Evolutionary conservation across 2,888 invertebrate species (phyloP).

Genomic region (Chrysodeixis includens): DNA sequence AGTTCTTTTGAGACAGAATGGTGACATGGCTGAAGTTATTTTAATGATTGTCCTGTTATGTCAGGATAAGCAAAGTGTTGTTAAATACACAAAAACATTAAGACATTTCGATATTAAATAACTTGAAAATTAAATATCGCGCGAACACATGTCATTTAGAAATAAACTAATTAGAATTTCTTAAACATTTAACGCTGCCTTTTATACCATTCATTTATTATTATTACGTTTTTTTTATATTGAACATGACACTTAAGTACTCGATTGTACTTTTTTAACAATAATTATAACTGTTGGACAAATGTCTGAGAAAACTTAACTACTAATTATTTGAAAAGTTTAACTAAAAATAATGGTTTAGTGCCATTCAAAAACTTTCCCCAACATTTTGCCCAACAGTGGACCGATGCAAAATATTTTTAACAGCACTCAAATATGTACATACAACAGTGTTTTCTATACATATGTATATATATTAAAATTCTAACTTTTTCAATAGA

Average conservation of each 20-base stretch:
- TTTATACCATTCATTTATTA: slow-evolving; percentile 51
- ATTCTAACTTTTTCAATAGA: slow-evolving; percentile 69
- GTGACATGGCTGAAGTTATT: too few species aligned
- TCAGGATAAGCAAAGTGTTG: neutral
- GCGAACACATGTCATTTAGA: slow-evolving; percentile 33
- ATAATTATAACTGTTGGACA: slow-evolving; percentile 48
- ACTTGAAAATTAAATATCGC: slow-evolving; percentile 47
- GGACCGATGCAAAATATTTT: slow-evolving; percentile 54
- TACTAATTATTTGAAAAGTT: slow-evolving; percentile 22
- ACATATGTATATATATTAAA: slow-evolving; percentile 55
- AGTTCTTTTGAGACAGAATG: too few species aligned
- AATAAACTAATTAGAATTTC: slow-evolving; percentile 54
- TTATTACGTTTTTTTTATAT: slow-evolving; percentile 52
- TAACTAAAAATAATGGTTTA: slow-evolving; percentile 15
- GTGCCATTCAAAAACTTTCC: slow-evolving; percentile 35
- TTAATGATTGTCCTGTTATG: too few species aligned
- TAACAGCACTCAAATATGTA: slow-evolving; percentile 53
- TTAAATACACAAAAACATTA: neutral
- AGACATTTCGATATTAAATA: neutral
- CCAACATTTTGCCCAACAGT: slow-evolving; percentile 52
- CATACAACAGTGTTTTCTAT: slow-evolving; percentile 55
- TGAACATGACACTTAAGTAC: slow-evolving; percentile 74
- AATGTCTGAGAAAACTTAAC: slow-evolving; percentile 36
- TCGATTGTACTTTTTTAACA: slow-evolving; percentile 73
- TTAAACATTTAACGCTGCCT: slow-evolving; percentile 54